Conservation (phyloP, 2,888 invertebrate genomes). For the Diarsia brunnea region DNA sequence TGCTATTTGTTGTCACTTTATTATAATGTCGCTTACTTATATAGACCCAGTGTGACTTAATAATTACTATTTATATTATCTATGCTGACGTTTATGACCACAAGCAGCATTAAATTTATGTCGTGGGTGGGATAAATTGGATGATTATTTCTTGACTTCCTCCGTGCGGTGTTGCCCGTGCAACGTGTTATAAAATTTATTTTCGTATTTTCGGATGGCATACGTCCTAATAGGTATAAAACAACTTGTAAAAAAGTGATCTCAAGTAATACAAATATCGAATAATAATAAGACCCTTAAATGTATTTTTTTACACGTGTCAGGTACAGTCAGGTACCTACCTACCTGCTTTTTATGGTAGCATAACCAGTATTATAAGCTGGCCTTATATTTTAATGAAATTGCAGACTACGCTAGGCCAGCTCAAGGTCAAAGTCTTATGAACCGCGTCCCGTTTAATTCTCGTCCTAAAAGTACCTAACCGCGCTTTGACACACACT, state of each 20-base stretch:
- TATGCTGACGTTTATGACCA: constrained; percentile 12
- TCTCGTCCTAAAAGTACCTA: too few relatives aligned
- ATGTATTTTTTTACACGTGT: neutral
- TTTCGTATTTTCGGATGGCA: too few relatives aligned
- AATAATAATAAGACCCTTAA: neutral
- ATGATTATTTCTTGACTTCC: constrained; percentile 17
- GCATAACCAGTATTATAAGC: neutral
- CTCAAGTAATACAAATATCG: neutral
- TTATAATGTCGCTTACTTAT: constrained; percentile 20
- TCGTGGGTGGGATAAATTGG: constrained; percentile 1
- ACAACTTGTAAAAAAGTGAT: neutral
- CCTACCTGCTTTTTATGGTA: neutral
- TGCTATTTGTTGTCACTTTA: constrained; percentile 5
- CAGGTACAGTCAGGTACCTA: neutral
- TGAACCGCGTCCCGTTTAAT: too few relatives aligned
- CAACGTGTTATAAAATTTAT: neutral
- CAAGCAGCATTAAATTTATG: neutral
- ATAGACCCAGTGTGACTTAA: constrained; percentile 25
- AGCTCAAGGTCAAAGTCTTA: neutral
- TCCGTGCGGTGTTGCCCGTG: constrained; percentile 17
- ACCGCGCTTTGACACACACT: too few relatives aligned
- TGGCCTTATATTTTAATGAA: neutral
- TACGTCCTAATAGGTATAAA: too few relatives aligned
- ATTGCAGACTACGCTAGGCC: neutral
- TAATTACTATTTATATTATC: constrained; percentile 9